A percentile compares a stretch with the other conserved stretches of the same genome.
Conservation (phyloP, 2,797 vertebrate genomes). For the Siniperca undulata region DNA sequence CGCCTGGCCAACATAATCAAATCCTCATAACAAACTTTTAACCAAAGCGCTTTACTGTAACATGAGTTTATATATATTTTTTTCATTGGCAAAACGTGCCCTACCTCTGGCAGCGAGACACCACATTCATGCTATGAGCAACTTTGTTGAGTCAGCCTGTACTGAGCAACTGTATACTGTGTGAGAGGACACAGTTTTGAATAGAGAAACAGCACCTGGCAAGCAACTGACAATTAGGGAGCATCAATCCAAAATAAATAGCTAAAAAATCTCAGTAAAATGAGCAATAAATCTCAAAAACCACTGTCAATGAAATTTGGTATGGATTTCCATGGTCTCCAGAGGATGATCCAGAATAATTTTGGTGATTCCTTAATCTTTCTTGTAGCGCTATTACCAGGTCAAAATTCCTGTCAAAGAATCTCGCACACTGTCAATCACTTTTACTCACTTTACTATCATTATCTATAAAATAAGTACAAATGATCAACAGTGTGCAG, state of each 20-base stretch:
- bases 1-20: conserved; percentile 24
- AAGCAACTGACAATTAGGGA: background rate
- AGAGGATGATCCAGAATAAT: no score
- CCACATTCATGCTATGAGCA: background rate
- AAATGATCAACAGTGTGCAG: no score
- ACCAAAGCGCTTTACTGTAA: conserved; percentile 29
- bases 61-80: conserved; percentile 23
- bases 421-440: no score
- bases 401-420: no score
- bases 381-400: no score
- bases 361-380: no score
- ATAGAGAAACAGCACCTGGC: background rate
- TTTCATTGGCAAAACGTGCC: background rate
- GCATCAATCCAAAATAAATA: background rate
- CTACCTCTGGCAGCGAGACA: background rate
- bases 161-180: background rate
- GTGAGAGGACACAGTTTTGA: background rate
- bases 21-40: conserved; percentile 30
- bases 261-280: background rate
- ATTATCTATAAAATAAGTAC: no score
- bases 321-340: background rate
- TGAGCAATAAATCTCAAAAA: no score
- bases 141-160: background rate
- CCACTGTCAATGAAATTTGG: no score
- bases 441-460: no score